Percentiles rank a stretch among this genome's conserved stretches.
Conservation (phyloP, 2,797 vertebrate species). For the Melanotaenia trifasciata region DNA sequence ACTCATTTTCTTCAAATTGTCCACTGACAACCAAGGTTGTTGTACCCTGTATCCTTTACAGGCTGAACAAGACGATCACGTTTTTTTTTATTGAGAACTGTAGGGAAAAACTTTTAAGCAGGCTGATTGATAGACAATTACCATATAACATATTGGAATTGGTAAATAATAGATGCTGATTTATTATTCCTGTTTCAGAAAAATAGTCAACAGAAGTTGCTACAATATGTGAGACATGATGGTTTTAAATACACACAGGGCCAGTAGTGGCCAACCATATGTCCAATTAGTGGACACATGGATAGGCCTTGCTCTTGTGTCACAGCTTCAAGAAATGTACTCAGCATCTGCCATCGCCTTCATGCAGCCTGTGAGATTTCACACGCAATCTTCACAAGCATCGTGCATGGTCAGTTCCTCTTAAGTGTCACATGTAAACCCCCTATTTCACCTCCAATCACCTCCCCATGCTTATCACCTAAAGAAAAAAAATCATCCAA, state of each 20-base stretch:
- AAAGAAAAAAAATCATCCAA: constrained; percentile 53
- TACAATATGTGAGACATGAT: constrained; percentile 45
- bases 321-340: constrained; percentile 57
- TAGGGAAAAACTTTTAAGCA: background rate
- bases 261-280: constrained; percentile 70
- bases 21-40: constrained; percentile 52
- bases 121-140: too few species aligned
- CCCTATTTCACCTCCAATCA: constrained; percentile 50
- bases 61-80: constrained; percentile 16
- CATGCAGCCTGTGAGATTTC: constrained; percentile 36
- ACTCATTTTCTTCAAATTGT: constrained; percentile 65
- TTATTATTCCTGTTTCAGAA: background rate
- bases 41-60: constrained; percentile 33
- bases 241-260: constrained; percentile 31
- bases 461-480: constrained; percentile 49
- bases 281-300: constrained; percentile 64
- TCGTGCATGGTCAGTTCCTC: constrained; percentile 49
- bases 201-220: constrained; percentile 20
- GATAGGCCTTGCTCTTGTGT: constrained; percentile 52
- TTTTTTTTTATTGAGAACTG: background rate
- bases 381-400: constrained; percentile 55
- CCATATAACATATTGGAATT: too few species aligned
- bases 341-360: constrained; percentile 72
- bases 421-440: constrained; percentile 53
- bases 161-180: background rate